Evolutionary conservation across 1,140 invertebrate genomes (phyloP), one percentile per base, ranked within the genome.

Genomic region (Drosophila hydei): DNA sequence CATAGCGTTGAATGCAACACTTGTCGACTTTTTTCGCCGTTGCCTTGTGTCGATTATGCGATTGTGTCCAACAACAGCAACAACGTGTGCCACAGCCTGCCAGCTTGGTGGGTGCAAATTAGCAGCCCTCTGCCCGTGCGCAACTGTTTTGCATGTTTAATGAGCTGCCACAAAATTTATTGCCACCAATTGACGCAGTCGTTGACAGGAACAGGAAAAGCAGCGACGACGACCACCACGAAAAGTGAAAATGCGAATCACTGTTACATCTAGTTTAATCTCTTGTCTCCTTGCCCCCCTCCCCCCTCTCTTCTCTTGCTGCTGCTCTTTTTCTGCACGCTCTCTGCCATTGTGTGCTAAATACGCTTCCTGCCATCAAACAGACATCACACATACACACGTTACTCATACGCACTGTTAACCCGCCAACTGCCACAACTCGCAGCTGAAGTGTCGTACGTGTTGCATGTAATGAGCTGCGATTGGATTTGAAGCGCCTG

Each of bases 391-490:
- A 48, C 21, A 25, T 12, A 25, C 65, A 65, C 70, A 64, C 65
- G 77, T 85, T 87, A 87, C 81, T 85, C 81, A 85, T 85, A 85
- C 81, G 81, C 81, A 85, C 81, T 65, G 81, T 87, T 75, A 61
- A 62, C 69, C 80, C 25, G 62, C 33, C 48, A 42, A 61, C 72
- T 14, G 58, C 61, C 54, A 72, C 61, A 63, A 45, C 40, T 42
- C 14, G 25, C 61, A 61, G 21, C 27, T 50, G 47, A 61, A 47
- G 25, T 61, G 56, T 54, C 36, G 36, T 47, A 19, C 23, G 7
- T 23, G 4, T 16, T 36, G 47, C 14, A 23, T 48, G 23, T 71
- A 52, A 47, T 72, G 54, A 48, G 68, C 50, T 9, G 42, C 59
- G 30, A 50, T 48, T 63, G 50, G 40, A 21, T 55, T 27, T 64